Conservation (phyloP, 2,113 vertebrate species). For the Otis tarda region DNA sequence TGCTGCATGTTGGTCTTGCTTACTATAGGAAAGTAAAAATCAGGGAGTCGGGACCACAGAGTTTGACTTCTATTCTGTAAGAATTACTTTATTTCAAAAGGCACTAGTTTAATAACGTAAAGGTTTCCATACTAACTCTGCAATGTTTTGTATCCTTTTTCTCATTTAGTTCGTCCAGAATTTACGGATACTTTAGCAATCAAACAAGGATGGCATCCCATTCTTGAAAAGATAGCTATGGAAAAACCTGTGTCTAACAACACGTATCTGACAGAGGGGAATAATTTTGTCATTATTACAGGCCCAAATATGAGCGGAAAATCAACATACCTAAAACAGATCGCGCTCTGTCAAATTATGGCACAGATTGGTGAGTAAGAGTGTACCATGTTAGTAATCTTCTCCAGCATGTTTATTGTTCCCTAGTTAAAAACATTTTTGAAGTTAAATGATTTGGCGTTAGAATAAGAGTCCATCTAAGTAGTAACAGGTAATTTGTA, state of each 20-base stretch:
- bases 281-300: constrained; percentile 92
- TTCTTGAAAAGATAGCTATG: constrained; percentile 89
- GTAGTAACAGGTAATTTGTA: background rate
- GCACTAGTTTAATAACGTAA: background rate
- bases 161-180: constrained; percentile 88
- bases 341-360: constrained; percentile 96
- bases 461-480: background rate
- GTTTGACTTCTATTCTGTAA: background rate
- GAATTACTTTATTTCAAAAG: background rate
- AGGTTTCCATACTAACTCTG: background rate
- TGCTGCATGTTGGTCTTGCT: background rate
- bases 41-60: background rate
- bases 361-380: constrained; percentile 90
- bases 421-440: background rate
- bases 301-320: constrained; percentile 99
- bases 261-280: constrained; percentile 89
- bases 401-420: background rate
- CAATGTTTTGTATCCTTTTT: background rate
- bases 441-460: background rate
- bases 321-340: constrained; percentile 95
- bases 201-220: constrained; percentile 93
- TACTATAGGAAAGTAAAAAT: background rate
- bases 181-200: constrained; percentile 96
- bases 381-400: background rate
- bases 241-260: constrained; percentile 91